phyloP scores from a whole-genome alignment of 2,797 vertebrate species.

The Otolemur crassicaudatus region DNA sequence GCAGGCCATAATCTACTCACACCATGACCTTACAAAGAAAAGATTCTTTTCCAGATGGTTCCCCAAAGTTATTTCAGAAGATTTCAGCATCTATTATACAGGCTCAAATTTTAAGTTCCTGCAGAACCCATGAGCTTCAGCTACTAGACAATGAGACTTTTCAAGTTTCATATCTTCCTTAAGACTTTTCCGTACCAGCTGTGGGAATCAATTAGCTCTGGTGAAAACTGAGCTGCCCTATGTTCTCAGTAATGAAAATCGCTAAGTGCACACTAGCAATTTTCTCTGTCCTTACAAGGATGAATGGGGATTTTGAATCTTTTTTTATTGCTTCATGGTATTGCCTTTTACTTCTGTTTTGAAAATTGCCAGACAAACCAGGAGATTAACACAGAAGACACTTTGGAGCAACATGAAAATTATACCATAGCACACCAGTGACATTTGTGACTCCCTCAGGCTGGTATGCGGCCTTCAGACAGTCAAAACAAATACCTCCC shows the following conservation, averaged over 20 bases:
- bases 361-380: conserved; percentile 84
- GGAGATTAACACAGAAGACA: conserved; percentile 82
- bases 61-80: conserved; percentile 51
- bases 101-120: conserved; percentile 56
- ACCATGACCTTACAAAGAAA: neutral
- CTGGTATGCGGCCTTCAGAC: conserved; percentile 70
- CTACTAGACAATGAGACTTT: conserved; percentile 77
- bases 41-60: conserved; percentile 1
- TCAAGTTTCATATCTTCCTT: conserved; percentile 79
- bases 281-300: conserved; percentile 80
- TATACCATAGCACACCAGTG: conserved; percentile 67
- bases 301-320: conserved; percentile 77
- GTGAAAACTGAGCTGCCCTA: conserved; percentile 78
- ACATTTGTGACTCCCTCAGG: conserved; percentile 81
- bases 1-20: neutral
- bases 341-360: conserved; percentile 82
- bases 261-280: conserved; percentile 76
- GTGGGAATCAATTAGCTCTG: conserved; percentile 87
- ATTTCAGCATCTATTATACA: conserved; percentile 63
- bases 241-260: conserved; percentile 83
- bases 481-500: conserved; percentile 80
- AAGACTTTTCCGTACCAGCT: conserved; percentile 81
- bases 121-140: conserved; percentile 65
- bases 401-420: conserved; percentile 76
- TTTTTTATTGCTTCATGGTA: conserved; percentile 63